Base-by-base conservation (phyloP, 1,140 invertebrate species). In the Dinothrombium tinctorium region DNA sequence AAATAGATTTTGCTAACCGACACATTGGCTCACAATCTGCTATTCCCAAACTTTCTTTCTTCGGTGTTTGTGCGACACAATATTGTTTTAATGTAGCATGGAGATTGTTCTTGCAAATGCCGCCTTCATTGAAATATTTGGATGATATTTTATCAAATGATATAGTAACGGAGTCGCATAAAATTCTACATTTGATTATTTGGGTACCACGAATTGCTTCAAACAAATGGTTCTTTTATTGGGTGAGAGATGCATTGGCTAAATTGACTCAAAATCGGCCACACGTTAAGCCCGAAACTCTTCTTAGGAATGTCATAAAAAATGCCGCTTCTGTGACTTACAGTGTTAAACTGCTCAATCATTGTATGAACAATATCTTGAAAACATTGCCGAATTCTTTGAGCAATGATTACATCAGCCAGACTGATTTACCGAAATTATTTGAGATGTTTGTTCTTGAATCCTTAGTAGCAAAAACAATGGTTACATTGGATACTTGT, bases 51-150 rank as follows among this genome's bases (percentile, higher is more conserved):
- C 22, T 35, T 39, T 33, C 17, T 32, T 40, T 33, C n/a, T 37
- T 49, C 19, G 47, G 47, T 24, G 55, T 82, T 0, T 79, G 78
- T 50, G 73, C 78, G 4, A 73, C 81, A 42, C 79, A 92, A 49
- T 92, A 90, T 59, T 86, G 83, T 53, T 86, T 90, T 51, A 74
- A 72, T 32, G 71, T 82, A 33, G 71, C 71, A 47, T 87, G 80
- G 78, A 70, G 76, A 44, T 61, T 83, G 25, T 56, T 84, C 28
- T 61, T 77, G 8, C 69, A 74, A 49, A 55, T 94, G 53, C 84
- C 86, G 3, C 84, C 86, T 1, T 86, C 83, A 1, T 74, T 78
- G 1, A 68, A 73, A 6, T 82, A 80, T 51, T 72, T 92, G 57
- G 76, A 83, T 52, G 67, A 72, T 29, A 59, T 89, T 31, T 70